phyloP scores from a whole-genome alignment of 2,888 invertebrate species.

The Tipula lateralis region DNA sequence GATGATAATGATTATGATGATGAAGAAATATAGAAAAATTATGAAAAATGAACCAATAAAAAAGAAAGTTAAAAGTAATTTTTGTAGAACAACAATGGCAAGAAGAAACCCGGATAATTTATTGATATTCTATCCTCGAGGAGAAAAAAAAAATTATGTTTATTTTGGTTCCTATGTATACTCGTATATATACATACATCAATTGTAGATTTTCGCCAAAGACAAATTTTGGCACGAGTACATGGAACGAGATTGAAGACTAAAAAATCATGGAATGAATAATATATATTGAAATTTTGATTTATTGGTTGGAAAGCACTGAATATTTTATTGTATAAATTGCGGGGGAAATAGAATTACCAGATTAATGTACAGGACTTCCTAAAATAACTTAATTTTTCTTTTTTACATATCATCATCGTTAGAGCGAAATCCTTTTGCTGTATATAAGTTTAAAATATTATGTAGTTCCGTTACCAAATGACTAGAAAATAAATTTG shows the following conservation, averaged over 20 bases:
- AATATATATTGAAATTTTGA: constrained; percentile 19
- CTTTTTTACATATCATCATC: not conserved
- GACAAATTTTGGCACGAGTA: not conserved
- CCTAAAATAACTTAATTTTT: not conserved
- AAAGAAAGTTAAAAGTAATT: constrained; percentile 24
- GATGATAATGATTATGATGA: not conserved
- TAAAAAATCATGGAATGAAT: not conserved
- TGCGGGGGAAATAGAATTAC: not conserved
- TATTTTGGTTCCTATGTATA: not conserved
- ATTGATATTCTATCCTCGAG: constrained; percentile 11
- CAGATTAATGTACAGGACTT: not conserved
- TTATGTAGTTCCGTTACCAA: not conserved
- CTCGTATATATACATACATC: not conserved
- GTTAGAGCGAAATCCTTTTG: not conserved
- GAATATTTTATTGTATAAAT: not conserved
- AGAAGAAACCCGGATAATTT: not conserved
- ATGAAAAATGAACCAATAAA: constrained; percentile 24
- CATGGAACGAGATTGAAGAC: not conserved
- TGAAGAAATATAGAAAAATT: constrained; percentile 19
- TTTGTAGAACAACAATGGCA: not conserved
- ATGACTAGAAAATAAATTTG: too few relatives aligned
- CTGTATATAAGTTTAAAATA: not conserved
- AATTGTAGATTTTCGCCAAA: not conserved
- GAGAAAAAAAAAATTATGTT: not conserved
- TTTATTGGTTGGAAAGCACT: not conserved